phyloP scores from a whole-genome alignment of 1,140 invertebrate species.

The Zaprionus ornatus region DNA sequence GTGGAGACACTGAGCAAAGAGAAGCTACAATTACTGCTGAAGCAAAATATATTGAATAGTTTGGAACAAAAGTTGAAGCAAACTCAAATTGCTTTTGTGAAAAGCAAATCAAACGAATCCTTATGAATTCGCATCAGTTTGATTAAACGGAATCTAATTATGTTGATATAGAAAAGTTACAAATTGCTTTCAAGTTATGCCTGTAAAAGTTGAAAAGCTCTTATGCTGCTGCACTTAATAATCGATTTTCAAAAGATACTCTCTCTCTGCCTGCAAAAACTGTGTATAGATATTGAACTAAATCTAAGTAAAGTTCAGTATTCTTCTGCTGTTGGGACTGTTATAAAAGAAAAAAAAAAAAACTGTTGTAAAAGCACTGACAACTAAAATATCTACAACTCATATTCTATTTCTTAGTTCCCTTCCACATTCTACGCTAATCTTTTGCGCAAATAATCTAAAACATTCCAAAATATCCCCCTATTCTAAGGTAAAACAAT shows the following conservation, averaged over 20 bases:
- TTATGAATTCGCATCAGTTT: not conserved
- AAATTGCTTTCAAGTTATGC: not conserved
- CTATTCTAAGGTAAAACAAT: conserved; percentile 37
- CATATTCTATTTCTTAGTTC: not conserved
- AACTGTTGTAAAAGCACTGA: too few relatives aligned
- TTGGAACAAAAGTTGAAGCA: not conserved
- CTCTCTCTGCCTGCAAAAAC: too few relatives aligned
- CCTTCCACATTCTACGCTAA: not conserved
- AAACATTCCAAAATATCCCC: conserved; percentile 10
- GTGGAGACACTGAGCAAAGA: not conserved
- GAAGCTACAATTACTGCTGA: not conserved
- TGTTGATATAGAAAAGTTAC: not conserved
- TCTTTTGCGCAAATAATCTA: not conserved
- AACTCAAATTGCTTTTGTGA: conserved; percentile 1
- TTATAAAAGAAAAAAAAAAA: too few relatives aligned
- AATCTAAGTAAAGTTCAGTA: too few relatives aligned
- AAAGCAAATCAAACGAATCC: not conserved
- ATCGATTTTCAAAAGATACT: not conserved
- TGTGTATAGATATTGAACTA: too few relatives aligned
- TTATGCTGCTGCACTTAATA: not conserved
- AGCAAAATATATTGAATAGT: conserved; percentile 1
- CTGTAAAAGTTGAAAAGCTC: not conserved
- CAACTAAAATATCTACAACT: not conserved
- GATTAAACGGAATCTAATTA: not conserved
- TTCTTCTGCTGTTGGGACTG: too few relatives aligned